phyloP scores from a whole-genome alignment of 2,113 vertebrate genomes.

The Hyperopisus bebe region DNA sequence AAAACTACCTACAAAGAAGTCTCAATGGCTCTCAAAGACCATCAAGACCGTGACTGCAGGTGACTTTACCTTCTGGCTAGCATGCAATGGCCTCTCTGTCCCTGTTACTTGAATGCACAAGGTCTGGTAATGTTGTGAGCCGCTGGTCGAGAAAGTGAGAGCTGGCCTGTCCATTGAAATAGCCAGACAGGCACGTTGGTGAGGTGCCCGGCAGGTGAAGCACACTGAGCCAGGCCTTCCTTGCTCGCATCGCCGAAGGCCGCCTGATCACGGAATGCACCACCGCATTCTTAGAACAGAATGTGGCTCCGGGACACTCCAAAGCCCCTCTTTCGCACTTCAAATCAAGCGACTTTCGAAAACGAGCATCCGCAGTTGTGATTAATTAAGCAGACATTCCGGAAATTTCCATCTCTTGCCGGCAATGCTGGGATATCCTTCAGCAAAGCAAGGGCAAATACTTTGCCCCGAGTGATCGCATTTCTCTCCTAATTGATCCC shows the following conservation, averaged over 20 bases:
- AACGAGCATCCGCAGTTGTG: not conserved
- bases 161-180: not conserved
- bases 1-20: not conserved
- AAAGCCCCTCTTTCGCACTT: not conserved
- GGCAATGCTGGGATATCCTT: not conserved
- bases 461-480: not conserved
- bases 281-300: not conserved
- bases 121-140: not conserved
- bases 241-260: not conserved
- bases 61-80: not conserved
- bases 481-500: conserved; percentile 15
- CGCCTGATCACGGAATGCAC: not conserved
- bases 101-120: not conserved
- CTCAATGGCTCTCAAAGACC: not conserved
- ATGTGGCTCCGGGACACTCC: not conserved
- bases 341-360: not conserved
- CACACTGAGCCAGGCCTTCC: not conserved
- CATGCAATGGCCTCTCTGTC: not conserved
- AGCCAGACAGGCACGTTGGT: not conserved
- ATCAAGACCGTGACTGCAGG: not conserved
- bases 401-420: conserved; percentile 3
- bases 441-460: conserved; percentile 8
- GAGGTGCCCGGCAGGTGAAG: not conserved
- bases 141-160: not conserved
- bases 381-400: conserved; percentile 2